Evolutionary conservation across 2,888 invertebrate genomes (phyloP).

Genomic region (Oeneis ivallda): DNA sequence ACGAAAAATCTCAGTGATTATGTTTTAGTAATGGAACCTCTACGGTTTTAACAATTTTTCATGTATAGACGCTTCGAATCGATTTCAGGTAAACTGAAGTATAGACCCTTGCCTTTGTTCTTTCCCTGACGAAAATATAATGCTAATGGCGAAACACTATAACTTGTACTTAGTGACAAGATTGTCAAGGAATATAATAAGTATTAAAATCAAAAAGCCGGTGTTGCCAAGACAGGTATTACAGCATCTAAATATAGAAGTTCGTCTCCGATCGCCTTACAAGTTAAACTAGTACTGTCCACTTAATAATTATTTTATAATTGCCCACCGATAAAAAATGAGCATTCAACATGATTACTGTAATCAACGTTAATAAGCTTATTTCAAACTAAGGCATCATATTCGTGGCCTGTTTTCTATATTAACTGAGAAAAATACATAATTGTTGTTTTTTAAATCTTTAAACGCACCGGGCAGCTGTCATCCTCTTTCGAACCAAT

Average conservation of each 20-base stretch:
- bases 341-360: slow-evolving; percentile 27
- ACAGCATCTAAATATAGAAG: slow-evolving; percentile 18
- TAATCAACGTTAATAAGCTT: slow-evolving; percentile 21
- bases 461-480: too few species aligned
- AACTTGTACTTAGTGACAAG: not conserved
- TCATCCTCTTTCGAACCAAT: too few species aligned
- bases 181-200: not conserved
- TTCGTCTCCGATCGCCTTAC: slow-evolving; percentile 12
- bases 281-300: slow-evolving; percentile 17
- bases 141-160: not conserved
- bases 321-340: slow-evolving; percentile 24
- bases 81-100: too few species aligned
- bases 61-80: too few species aligned
- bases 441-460: too few species aligned
- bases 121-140: too few species aligned
- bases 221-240: not conserved
- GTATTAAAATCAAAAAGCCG: slow-evolving; percentile 13
- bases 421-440: too few species aligned
- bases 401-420: slow-evolving; percentile 19
- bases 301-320: slow-evolving; percentile 29
- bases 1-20: too few species aligned
- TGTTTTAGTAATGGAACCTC: too few species aligned
- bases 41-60: too few species aligned
- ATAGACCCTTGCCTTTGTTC: too few species aligned
- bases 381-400: slow-evolving; percentile 17